Evolutionary conservation across 2,113 vertebrate genomes (phyloP).

Genomic region (Sphyrna mokarran): DNA sequence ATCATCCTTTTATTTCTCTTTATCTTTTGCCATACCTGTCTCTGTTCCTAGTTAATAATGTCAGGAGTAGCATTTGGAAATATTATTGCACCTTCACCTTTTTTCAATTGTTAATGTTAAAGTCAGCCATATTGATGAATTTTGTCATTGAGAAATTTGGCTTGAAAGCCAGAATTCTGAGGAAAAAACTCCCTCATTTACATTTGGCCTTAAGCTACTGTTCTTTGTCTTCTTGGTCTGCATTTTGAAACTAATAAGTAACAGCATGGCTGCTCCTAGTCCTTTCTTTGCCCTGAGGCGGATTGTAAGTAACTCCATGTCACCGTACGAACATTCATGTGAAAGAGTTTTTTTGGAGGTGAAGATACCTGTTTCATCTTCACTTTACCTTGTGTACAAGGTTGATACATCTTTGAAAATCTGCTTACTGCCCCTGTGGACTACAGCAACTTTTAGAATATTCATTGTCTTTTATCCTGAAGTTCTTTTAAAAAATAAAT

Average conservation of each 20-base stretch:
- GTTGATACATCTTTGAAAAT: neutral
- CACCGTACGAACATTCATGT: neutral
- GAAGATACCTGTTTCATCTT: neutral
- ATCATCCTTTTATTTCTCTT: neutral
- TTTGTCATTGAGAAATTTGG: neutral
- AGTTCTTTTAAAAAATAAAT: neutral
- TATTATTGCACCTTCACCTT: neutral
- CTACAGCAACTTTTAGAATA: neutral
- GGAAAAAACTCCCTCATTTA: neutral
- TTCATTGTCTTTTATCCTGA: neutral
- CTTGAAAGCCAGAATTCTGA: neutral
- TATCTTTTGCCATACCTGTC: neutral
- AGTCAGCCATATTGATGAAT: neutral
- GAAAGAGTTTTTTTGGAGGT: neutral
- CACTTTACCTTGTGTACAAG: neutral
- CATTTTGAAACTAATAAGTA: neutral
- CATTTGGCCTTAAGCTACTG: neutral
- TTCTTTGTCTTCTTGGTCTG: neutral
- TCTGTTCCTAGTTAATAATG: no score
- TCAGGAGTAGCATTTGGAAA: neutral
- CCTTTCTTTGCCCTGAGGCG: neutral
- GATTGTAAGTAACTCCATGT: neutral
- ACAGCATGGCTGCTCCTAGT: neutral
- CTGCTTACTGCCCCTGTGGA: neutral
- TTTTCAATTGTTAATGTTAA: neutral